Conservation (phyloP, 2,797 vertebrate genomes). For the Scolopax bukidnonensis region DNA sequence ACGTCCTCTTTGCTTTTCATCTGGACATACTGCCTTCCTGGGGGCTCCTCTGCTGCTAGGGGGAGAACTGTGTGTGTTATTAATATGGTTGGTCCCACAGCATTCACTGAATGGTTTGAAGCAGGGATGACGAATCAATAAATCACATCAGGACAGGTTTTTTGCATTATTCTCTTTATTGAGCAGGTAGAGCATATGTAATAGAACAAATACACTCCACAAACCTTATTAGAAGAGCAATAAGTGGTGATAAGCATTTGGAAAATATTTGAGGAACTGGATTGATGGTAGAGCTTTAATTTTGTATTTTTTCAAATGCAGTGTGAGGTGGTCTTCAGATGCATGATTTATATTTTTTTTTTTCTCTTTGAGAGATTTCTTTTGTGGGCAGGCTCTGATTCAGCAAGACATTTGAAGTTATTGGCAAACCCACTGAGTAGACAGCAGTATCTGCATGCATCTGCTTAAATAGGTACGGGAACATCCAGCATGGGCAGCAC, state of each 20-base stretch:
- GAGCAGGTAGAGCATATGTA: fast-evolving
- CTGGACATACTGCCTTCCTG: background rate
- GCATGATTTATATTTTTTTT: background rate
- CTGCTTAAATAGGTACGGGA: background rate
- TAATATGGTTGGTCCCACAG: background rate
- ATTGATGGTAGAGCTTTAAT: background rate
- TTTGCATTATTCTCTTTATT: background rate
- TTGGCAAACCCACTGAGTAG: background rate
- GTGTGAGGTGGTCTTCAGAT: background rate
- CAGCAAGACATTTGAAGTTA: background rate
- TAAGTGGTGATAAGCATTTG: background rate
- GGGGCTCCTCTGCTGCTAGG: background rate
- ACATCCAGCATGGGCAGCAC: background rate
- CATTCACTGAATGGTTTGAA: background rate
- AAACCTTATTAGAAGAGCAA: background rate
- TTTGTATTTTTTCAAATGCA: background rate
- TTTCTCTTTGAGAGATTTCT: background rate
- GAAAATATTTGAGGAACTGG: background rate
- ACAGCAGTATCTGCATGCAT: fast-evolving
- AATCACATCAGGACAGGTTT: fast-evolving
- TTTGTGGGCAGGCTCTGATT: background rate
- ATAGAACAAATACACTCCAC: background rate
- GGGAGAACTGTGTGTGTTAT: fast-evolving
- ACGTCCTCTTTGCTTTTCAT: background rate
- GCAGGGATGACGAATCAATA: background rate